phyloP scores from a whole-genome alignment of 2,888 invertebrate genomes.

The Volucella inanis region DNA sequence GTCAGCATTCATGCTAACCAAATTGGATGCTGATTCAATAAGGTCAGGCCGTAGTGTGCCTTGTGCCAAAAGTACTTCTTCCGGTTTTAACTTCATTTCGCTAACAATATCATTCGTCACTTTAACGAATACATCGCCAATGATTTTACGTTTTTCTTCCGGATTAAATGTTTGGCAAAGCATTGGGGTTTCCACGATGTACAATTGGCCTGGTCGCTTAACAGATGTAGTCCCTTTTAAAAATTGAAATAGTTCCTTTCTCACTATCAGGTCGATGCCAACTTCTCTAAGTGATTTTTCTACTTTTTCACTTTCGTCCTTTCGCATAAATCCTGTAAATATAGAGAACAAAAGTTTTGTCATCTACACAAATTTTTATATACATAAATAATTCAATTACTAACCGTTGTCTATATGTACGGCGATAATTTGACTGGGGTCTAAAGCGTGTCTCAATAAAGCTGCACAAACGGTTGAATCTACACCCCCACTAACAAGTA shows the following conservation, averaged over 20 bases:
- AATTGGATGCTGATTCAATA: constrained; percentile 96
- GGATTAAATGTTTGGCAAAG: constrained; percentile 94
- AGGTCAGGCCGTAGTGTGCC: constrained; percentile 98
- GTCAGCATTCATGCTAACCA: constrained; percentile 94
- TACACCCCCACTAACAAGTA: constrained; percentile 98
- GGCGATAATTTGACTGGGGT: constrained; percentile 95
- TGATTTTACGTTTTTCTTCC: constrained; percentile 98
- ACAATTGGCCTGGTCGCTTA: constrained; percentile 85
- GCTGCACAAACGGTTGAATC: constrained; percentile 99
- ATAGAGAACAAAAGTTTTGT: constrained; percentile 14
- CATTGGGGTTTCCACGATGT: constrained; percentile 88
- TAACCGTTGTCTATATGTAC: constrained; percentile 98
- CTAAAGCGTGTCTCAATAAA: constrained; percentile 93
- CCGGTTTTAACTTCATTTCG: constrained; percentile 93
- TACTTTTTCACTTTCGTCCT: constrained; percentile 95
- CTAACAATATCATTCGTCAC: constrained; percentile 95
- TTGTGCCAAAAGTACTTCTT: constrained; percentile 96
- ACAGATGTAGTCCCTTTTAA: constrained; percentile 92
- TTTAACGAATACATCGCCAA: constrained; percentile 98
- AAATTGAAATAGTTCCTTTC: constrained; percentile 89
- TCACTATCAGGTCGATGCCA: constrained; percentile 91
- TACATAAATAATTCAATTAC: background rate
- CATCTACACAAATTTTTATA: constrained; percentile 6
- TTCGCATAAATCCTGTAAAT: constrained; percentile 92
- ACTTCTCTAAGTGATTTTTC: constrained; percentile 91